Percentiles rank a stretch among this genome's conserved stretches.
phyloP scores from a whole-genome alignment of 2,113 vertebrate species.

The Phaethon lepturus region DNA sequence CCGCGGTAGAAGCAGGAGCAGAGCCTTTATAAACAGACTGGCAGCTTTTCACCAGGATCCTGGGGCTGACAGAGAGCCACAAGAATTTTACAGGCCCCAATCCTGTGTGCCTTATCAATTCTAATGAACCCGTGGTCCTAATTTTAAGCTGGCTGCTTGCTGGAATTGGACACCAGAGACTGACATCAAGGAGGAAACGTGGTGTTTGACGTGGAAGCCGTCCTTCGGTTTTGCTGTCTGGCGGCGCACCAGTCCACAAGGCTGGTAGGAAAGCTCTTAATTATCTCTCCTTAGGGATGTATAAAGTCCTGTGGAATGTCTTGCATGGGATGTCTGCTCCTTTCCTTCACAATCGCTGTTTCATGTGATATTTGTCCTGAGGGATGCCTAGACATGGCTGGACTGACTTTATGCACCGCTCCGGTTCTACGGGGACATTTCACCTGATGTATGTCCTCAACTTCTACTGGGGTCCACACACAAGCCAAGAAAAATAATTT shows the following conservation, averaged over 20 bases:
- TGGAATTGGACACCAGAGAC: not conserved
- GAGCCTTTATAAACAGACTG: not conserved
- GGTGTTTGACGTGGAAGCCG: not conserved
- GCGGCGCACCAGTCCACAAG: not conserved
- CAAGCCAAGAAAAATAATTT: not conserved
- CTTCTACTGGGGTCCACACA: not conserved
- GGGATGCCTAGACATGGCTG: not conserved
- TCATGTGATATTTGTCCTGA: not conserved
- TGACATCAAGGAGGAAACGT: not conserved
- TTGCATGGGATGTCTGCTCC: not conserved
- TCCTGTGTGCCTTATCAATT: not conserved
- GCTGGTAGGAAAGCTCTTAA: constrained; percentile 5
- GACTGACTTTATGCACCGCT: not conserved
- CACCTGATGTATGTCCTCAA: not conserved
- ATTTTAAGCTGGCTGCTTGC: not conserved
- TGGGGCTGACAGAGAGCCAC: not conserved
- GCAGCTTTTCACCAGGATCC: not conserved
- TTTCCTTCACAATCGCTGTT: not conserved
- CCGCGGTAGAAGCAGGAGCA: accelerated
- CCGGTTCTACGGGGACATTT: accelerated
- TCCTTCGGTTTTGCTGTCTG: not conserved
- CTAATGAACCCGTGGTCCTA: not conserved
- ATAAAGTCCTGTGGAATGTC: not conserved
- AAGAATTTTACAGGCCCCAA: not conserved
- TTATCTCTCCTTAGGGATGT: not conserved